Conservation (phyloP, 2,113 vertebrate species). For the Malurus melanocephalus region DNA sequence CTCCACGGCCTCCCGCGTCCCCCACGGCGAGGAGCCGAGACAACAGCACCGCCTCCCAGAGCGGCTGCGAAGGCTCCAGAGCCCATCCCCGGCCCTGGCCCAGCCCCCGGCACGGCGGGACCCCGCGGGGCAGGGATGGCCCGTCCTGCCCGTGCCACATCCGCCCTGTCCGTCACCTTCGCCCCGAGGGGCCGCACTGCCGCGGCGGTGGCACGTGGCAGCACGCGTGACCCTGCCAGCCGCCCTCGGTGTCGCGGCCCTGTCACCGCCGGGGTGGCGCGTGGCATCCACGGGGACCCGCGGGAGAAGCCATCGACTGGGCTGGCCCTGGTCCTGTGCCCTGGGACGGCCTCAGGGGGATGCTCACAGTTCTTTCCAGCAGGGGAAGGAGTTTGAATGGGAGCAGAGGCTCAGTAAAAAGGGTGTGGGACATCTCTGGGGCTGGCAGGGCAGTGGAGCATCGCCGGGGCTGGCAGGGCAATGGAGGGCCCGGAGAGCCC, state of each 20-base stretch:
- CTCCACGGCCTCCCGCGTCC: rapidly evolving
- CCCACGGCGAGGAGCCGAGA: neutral
- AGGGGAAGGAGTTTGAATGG: neutral
- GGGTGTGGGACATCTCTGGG: neutral
- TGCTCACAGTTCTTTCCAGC: rapidly evolving
- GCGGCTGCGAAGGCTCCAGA: neutral
- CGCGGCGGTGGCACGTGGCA: neutral
- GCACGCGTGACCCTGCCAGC: neutral
- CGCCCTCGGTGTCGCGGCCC: rapidly evolving
- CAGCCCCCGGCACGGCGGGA: rapidly evolving
- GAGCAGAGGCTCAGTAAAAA: neutral
- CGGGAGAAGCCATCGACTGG: neutral
- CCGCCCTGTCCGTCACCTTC: rapidly evolving
- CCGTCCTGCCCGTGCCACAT: rapidly evolving
- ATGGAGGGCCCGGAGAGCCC: rapidly evolving
- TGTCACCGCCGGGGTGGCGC: neutral
- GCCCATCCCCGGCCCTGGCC: neutral
- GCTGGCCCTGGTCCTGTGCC: rapidly evolving
- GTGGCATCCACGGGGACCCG: neutral
- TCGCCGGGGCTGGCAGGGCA: neutral
- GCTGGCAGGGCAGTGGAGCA: neutral
- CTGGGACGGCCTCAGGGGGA: neutral
- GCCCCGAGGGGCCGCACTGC: rapidly evolving
- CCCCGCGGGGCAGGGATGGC: neutral
- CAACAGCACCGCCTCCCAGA: neutral